Percentiles rank a stretch among this genome's conserved stretches.
These are phyloP conservation scores for Nymphalis urticae DNA, from an alignment of 2,888 invertebrate species.

Conservation along the genomic window DNA sequence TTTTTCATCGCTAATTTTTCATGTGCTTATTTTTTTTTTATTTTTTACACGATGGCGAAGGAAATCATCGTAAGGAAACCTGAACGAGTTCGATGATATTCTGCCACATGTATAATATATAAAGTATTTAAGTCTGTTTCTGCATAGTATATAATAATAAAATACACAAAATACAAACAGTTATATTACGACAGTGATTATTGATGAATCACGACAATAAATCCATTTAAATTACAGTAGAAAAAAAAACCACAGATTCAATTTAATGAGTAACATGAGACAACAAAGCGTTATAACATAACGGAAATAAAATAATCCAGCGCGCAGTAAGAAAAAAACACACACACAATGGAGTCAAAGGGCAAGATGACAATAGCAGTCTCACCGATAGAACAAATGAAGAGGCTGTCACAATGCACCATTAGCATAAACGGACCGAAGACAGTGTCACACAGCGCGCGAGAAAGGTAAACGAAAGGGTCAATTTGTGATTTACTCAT, in stretches of 20 bases:
- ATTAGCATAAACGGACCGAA: constrained; percentile 74
- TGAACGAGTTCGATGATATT: too few species aligned
- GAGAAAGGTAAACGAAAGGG: constrained; percentile 44
- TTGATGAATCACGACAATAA: neutral
- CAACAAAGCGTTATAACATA: constrained; percentile 66
- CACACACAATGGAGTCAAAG: constrained; percentile 80
- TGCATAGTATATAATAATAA: too few species aligned
- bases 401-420: constrained; percentile 70
- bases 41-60: too few species aligned
- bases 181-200: neutral
- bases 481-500: constrained; percentile 45
- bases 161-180: neutral
- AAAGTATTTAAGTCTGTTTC: too few species aligned
- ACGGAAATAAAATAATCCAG: constrained; percentile 80
- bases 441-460: constrained; percentile 50
- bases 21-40: too few species aligned
- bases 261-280: constrained; percentile 57
- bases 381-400: constrained; percentile 74
- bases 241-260: constrained; percentile 37
- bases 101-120: too few species aligned
- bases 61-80: too few species aligned
- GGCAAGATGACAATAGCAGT: constrained; percentile 73
- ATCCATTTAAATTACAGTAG: constrained; percentile 13
- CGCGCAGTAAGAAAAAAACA: constrained; percentile 69
- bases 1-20: too few species aligned